Conservation (phyloP, 1,140 invertebrate species). For the Microvelia longipes region DNA sequence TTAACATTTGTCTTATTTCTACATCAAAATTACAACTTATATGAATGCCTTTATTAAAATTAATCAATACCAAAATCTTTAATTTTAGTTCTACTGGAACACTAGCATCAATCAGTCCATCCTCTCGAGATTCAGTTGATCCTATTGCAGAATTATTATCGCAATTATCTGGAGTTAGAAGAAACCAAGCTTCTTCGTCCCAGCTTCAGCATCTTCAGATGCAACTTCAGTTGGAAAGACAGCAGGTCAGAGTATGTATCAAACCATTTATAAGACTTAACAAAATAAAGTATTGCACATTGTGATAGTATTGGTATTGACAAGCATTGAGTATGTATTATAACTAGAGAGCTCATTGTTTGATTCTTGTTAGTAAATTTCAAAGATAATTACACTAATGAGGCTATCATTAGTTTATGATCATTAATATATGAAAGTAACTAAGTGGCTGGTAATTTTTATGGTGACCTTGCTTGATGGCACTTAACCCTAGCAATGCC, state of each 20-base stretch:
- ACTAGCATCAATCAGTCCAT: conserved; percentile 59
- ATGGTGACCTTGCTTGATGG: too few relatives aligned
- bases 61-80: conserved; percentile 22
- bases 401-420: not conserved
- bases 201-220: conserved; percentile 78
- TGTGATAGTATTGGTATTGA: not conserved
- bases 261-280: not conserved
- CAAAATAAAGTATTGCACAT: not conserved
- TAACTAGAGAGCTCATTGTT: not conserved
- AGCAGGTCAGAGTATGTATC: conserved; percentile 55
- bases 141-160: conserved; percentile 86
- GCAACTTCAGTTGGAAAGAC: conserved; percentile 73
- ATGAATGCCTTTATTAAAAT: too few relatives aligned
- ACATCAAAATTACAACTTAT: too few relatives aligned
- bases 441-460: too few relatives aligned
- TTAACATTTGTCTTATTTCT: too few relatives aligned
- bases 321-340: not conserved
- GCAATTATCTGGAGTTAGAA: conserved; percentile 70
- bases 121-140: conserved; percentile 78
- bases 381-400: not conserved
- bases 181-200: conserved; percentile 40
- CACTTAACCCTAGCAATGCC: too few relatives aligned
- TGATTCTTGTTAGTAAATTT: not conserved
- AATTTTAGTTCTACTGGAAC: conserved; percentile 53
- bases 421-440: not conserved